Evolutionary conservation across 2,888 invertebrate genomes (phyloP).

Genomic region (Colletes collaris): DNA sequence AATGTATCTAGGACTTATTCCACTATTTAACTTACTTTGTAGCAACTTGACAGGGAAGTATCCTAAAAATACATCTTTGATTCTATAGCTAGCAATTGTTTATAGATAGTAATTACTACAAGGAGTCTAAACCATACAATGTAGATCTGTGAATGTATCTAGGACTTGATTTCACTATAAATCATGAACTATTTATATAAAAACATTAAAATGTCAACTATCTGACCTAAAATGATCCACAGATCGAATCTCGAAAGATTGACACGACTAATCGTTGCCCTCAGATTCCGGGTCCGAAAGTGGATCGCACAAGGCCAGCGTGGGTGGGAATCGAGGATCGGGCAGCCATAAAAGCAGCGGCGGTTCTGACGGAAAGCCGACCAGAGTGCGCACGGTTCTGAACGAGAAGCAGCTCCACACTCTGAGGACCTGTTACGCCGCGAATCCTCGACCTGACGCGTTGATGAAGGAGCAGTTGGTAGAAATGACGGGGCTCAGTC

Average conservation of each 20-base stretch:
- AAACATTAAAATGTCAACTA: not conserved
- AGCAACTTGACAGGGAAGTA: no score
- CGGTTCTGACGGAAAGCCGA: slow-evolving; percentile 95
- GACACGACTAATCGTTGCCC: slow-evolving; percentile 67
- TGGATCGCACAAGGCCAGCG: slow-evolving; percentile 91
- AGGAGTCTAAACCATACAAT: no score
- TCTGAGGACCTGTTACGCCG: slow-evolving; percentile 97
- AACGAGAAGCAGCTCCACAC: slow-evolving; percentile 99
- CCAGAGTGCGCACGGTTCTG: slow-evolving; percentile 98
- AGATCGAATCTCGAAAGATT: not conserved
- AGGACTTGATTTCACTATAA: no score
- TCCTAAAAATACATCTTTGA: no score
- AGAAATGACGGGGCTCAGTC: slow-evolving; percentile 99
- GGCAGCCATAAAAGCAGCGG: slow-evolving; percentile 85
- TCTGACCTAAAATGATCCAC: not conserved
- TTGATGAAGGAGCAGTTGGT: slow-evolving; percentile 99
- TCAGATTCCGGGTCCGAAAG: slow-evolving; percentile 97
- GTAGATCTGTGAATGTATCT: no score
- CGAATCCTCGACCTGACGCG: slow-evolving; percentile 99
- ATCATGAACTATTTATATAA: no score
- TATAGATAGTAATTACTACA: no score
- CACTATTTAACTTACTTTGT: no score
- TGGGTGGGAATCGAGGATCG: slow-evolving; percentile 85
- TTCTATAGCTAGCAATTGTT: no score
- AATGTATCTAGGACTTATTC: no score